Conservation (phyloP, 2,888 invertebrate genomes). For the Chorisops tibialis region DNA sequence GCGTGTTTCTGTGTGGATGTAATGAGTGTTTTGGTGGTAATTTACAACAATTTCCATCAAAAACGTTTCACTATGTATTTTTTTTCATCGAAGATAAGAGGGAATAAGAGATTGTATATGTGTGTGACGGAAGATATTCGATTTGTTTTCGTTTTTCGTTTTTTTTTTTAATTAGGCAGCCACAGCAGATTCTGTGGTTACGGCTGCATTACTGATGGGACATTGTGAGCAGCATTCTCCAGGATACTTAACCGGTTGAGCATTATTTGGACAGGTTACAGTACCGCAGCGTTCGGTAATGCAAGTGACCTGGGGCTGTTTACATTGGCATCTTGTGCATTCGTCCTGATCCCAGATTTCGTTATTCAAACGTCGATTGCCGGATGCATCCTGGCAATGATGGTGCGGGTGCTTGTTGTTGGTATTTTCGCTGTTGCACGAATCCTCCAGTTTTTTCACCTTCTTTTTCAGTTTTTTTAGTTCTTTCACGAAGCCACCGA, state of each 20-base stretch:
- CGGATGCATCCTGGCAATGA: conserved; percentile 50
- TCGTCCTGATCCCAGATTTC: conserved; percentile 54
- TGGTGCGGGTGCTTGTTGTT: conserved; percentile 41
- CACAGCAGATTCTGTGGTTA: conserved; percentile 3
- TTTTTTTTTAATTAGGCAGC: conserved; percentile 5
- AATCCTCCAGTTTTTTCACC: conserved; percentile 51
- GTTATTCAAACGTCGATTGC: conserved; percentile 51
- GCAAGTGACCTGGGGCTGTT: conserved; percentile 53
- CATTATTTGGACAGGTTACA: conserved; percentile 45
- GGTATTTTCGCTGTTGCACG: conserved; percentile 37
- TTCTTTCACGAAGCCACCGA: conserved; percentile 55
- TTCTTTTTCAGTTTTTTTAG: conserved; percentile 55
- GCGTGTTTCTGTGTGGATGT: too few species aligned
- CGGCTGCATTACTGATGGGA: conserved; percentile 31
- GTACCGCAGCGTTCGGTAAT: conserved; percentile 51
- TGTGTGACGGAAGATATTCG: neutral
- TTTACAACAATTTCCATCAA: conserved; percentile 24
- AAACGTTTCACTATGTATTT: neutral
- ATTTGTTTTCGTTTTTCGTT: neutral
- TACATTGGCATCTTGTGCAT: conserved; percentile 55
- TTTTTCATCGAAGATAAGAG: neutral
- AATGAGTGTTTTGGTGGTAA: conserved; percentile 1
- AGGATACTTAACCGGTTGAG: conserved; percentile 45
- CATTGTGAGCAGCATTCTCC: conserved; percentile 54
- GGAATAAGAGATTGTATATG: neutral